Conservation (phyloP, 2,888 invertebrate species). For the Cordilura impudica region DNA sequence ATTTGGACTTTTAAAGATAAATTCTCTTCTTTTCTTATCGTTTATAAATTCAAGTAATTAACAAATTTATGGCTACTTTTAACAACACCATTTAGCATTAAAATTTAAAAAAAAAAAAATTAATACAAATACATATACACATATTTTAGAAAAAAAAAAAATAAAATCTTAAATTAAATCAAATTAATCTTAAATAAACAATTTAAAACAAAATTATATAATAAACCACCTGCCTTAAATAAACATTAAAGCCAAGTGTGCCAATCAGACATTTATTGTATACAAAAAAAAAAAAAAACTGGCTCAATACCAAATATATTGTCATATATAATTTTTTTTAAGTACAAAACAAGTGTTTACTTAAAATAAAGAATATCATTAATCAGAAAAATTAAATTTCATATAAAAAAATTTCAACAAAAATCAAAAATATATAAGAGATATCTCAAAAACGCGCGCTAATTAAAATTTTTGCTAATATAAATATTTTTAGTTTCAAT, state of each 20-base stretch:
- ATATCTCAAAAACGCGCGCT: not conserved
- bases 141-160: not conserved
- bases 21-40: conserved; percentile 5
- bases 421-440: not conserved
- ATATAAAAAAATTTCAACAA: not conserved
- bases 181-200: not conserved
- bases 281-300: conserved; percentile 30
- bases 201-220: conserved; percentile 36
- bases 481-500: not conserved
- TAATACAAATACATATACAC: not conserved
- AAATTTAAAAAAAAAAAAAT: not conserved
- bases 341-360: not conserved
- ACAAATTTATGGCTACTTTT: not conserved
- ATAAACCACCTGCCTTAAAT: conserved; percentile 57
- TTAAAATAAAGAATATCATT: not conserved
- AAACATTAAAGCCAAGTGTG: conserved; percentile 37
- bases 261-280: conserved; percentile 32
- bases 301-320: conserved; percentile 56
- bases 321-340: conserved; percentile 13
- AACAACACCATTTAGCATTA: conserved; percentile 1
- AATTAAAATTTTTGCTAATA: not conserved
- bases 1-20: not conserved
- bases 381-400: not conserved
- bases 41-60: not conserved
- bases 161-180: not conserved